Conservation (phyloP, 2,888 invertebrate genomes). For the Cheilosia vernalis region DNA sequence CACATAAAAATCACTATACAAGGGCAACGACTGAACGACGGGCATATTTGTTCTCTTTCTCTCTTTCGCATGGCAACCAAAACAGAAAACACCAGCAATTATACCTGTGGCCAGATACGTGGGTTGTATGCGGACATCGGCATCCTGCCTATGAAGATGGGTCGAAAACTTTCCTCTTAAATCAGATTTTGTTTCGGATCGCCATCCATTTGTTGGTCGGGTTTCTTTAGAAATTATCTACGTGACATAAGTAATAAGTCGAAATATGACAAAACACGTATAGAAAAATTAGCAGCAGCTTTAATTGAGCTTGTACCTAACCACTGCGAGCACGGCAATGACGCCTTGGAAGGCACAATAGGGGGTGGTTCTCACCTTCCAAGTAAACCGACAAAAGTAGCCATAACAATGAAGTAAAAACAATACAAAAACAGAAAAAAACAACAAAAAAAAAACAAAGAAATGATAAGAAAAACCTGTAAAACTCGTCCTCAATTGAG, state of each 20-base stretch:
- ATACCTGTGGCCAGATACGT: neutral
- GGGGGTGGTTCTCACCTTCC: neutral
- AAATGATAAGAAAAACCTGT: constrained; percentile 56
- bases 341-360: neutral
- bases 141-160: neutral
- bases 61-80: neutral
- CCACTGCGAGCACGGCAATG: neutral
- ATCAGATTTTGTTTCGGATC: constrained; percentile 8
- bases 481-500: constrained; percentile 44
- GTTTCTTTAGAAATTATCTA: neutral
- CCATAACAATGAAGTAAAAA: constrained; percentile 12
- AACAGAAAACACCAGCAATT: neutral
- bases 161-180: constrained; percentile 22
- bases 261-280: neutral
- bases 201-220: neutral
- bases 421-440: constrained; percentile 5
- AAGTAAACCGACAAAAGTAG: constrained; percentile 10
- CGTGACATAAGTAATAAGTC: neutral
- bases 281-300: neutral
- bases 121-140: neutral
- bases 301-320: neutral
- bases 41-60: neutral
- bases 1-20: constrained; percentile 4
- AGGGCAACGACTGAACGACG: constrained; percentile 25
- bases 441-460: no score